A percentile compares a stretch with the other conserved stretches of the same genome.
Evolutionary conservation across 2,888 invertebrate species (phyloP).

Genomic region (Tinea pellionella): DNA sequence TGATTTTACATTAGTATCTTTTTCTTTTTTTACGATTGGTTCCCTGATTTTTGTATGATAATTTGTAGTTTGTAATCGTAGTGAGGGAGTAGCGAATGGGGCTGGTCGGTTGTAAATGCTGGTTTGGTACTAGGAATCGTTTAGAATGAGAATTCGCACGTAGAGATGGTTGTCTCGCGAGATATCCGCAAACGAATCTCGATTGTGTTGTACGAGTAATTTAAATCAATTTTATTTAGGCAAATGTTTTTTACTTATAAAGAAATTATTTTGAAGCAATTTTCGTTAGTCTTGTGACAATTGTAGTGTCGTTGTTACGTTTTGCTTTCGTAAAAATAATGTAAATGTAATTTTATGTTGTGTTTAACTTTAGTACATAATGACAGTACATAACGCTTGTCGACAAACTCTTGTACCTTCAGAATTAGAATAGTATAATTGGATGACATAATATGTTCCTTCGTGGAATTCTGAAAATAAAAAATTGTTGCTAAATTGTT

Average conservation of each 20-base stretch:
- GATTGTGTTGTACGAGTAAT: not conserved
- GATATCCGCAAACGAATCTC: not conserved
- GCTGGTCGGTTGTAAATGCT: slow-evolving; percentile 58
- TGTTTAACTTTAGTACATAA: slow-evolving; percentile 7
- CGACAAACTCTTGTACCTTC: slow-evolving; percentile 1
- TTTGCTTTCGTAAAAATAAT: slow-evolving; percentile 1
- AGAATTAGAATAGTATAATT: slow-evolving; percentile 59
- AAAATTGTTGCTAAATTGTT: slow-evolving; percentile 67
- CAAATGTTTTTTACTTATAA: not conserved
- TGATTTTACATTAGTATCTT: slow-evolving; percentile 66
- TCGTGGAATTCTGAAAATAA: slow-evolving; percentile 70
- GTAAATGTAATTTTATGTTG: slow-evolving; percentile 4
- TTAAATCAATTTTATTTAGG: not conserved
- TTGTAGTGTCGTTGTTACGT: slow-evolving; percentile 3
- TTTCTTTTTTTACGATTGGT: not conserved
- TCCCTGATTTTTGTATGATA: slow-evolving; percentile 26
- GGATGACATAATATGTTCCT: slow-evolving; percentile 60
- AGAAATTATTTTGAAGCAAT: not conserved
- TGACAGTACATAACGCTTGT: slow-evolving; percentile 1
- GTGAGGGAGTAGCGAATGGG: slow-evolving; percentile 35
- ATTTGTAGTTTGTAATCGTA: slow-evolving; percentile 37
- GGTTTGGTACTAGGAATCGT: not conserved
- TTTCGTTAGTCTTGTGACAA: not conserved
- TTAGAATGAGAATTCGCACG: slow-evolving; percentile 5
- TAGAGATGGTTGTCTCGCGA: not conserved